phyloP scores from a whole-genome alignment of 2,888 invertebrate genomes.

The Eristalis tenax region DNA sequence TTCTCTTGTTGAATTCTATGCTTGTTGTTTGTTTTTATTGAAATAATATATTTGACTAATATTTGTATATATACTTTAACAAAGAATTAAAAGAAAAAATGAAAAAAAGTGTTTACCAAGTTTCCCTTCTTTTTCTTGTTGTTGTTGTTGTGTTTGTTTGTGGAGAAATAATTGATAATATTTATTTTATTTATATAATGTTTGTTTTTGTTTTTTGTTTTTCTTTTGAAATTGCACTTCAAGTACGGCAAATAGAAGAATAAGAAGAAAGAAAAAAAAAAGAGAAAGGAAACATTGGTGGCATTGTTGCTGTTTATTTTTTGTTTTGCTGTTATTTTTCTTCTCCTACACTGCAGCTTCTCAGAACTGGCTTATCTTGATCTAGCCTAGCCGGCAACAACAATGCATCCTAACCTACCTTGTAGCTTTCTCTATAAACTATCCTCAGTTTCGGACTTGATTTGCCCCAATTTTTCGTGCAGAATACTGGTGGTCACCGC shows the following conservation, averaged over 20 bases:
- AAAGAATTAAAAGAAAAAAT: constrained; percentile 42
- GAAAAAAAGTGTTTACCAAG: constrained; percentile 34
- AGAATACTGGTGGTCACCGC: constrained; percentile 75
- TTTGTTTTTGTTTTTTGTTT: constrained; percentile 17
- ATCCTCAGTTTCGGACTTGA: constrained; percentile 80
- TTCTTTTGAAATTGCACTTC: constrained; percentile 41
- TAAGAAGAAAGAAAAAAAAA: background rate
- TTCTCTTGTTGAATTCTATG: constrained; percentile 40
- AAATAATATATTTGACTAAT: constrained; percentile 69
- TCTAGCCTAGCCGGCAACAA: constrained; percentile 61
- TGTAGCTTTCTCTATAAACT: constrained; percentile 80
- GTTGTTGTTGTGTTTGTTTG: background rate
- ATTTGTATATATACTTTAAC: constrained; percentile 60
- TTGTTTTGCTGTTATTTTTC: constrained; percentile 40
- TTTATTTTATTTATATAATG: constrained; percentile 3
- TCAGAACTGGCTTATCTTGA: background rate
- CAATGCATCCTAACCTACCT: constrained; percentile 71
- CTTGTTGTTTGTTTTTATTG: constrained; percentile 30
- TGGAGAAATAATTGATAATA: background rate
- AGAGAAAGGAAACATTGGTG: constrained; percentile 43
- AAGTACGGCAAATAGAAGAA: constrained; percentile 52
- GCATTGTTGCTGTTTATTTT: constrained; percentile 51
- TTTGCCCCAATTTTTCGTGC: constrained; percentile 80
- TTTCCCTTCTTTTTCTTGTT: constrained; percentile 46
- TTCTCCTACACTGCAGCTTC: background rate